Base-by-base conservation (phyloP, 2,113 vertebrate genomes). In the Noctilio leporinus region DNA sequence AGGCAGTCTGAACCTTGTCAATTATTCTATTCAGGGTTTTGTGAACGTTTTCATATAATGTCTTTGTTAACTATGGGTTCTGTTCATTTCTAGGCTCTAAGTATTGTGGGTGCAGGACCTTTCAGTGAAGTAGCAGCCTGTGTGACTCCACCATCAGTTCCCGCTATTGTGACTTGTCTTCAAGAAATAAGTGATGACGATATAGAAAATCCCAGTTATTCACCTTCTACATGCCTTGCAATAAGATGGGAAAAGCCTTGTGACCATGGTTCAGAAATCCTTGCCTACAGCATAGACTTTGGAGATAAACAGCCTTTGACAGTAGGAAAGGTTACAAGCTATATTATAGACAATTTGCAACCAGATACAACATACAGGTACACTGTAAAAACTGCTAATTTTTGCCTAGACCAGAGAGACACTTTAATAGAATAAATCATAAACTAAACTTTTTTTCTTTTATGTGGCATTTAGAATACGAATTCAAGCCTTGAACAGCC, bases 351-450 rank as follows among this genome's bases (percentile, higher is more conserved):
- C 76, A 98, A 98, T 95, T 98, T 99, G 97, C 99, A 99, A 97
- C 99, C 99, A 53, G 99, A 99, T 98, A 99, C 99, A 98, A 99
- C 99, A 97, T 99, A 99, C 99, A 99, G 99, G 99, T 99, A 97
- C 12, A 94, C 30, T 47, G 0, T 57, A 80, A 82, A 91, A 94
- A 62, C 72, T 88, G 53, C 65, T 75, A 47, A 67, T 85, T 85
- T 96, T 96, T 95, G n/a, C 82, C 49, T 94, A 89, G 35, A 47
- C 28, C 33, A 93, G 38, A 91, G 19, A 92, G 55, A 85, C 35
- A 40, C 26, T 86, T 93, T 93, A 93, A 80, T 78, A 96, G 67
- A 91, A 70, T 53, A 33, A 33, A 57, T 88, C 84, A 38, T 55
- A 89, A 96, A 85, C 93, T 72, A 87, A 93, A 86, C 43, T 73